phyloP scores from a whole-genome alignment of 2,797 vertebrate species.

The Enoplosus armatus region DNA sequence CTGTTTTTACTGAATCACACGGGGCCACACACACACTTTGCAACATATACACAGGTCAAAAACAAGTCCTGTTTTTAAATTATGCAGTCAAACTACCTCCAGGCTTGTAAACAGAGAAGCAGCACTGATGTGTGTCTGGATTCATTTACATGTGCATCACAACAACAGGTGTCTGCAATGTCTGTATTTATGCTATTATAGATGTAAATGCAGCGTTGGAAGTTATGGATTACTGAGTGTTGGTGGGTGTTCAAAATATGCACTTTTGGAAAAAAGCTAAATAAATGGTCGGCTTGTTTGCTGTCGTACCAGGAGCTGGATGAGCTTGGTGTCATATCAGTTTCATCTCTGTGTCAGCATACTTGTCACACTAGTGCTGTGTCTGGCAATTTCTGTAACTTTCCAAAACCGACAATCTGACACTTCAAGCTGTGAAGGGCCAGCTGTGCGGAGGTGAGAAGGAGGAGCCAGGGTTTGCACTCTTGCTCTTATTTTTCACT shows the following conservation, averaged over 20 bases:
- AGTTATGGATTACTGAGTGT: not conserved
- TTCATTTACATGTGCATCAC: slow-evolving; percentile 5
- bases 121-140: slow-evolving; percentile 5
- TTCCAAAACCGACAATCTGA: too few relatives aligned
- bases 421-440: too few relatives aligned
- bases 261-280: not conserved
- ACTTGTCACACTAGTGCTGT: too few relatives aligned
- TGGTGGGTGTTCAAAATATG: too few relatives aligned
- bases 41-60: not conserved
- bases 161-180: not conserved
- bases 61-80: slow-evolving; percentile 22
- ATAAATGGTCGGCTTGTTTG: too few relatives aligned
- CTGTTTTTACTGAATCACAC: slow-evolving; percentile 30
- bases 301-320: too few relatives aligned
- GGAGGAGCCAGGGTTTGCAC: too few relatives aligned
- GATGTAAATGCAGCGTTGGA: not conserved
- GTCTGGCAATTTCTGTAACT: too few relatives aligned
- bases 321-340: too few relatives aligned
- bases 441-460: too few relatives aligned
- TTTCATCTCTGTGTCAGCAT: too few relatives aligned
- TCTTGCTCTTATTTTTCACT: too few relatives aligned
- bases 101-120: slow-evolving; percentile 22
- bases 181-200: not conserved
- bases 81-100: slow-evolving; percentile 9
- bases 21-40: slow-evolving; percentile 24